phyloP scores from a whole-genome alignment of 2,888 invertebrate genomes.

The Parnassius smintheus region DNA sequence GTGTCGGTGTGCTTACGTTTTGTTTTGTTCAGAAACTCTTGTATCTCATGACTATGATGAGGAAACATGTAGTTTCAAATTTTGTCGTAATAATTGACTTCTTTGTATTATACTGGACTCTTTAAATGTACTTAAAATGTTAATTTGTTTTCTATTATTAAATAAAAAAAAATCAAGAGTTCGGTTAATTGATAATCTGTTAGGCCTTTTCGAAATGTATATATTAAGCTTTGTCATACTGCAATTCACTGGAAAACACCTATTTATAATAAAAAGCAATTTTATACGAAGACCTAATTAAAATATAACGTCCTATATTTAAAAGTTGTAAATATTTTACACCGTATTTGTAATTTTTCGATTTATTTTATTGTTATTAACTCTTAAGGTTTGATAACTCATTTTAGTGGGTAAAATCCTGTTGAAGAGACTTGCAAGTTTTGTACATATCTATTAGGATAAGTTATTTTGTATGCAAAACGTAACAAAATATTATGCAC shows the following conservation, averaged over 20 bases:
- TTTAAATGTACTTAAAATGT: slow-evolving; percentile 11
- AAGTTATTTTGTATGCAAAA: slow-evolving; percentile 42
- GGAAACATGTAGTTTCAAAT: slow-evolving; percentile 39
- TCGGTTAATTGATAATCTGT: background rate
- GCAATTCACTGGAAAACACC: background rate
- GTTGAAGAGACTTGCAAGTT: slow-evolving; percentile 75
- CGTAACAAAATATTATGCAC: slow-evolving; percentile 15
- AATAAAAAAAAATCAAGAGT: background rate
- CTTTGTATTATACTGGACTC: background rate
- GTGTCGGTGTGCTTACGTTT: no score
- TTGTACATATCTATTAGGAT: slow-evolving; percentile 79
- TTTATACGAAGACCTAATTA: slow-evolving; percentile 17
- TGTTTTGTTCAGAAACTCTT: slow-evolving; percentile 35
- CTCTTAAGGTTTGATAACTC: slow-evolving; percentile 69
- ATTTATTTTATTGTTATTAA: slow-evolving; percentile 67
- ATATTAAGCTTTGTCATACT: background rate
- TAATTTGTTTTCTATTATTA: background rate
- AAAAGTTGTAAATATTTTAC: slow-evolving; percentile 78
- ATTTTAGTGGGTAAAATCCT: slow-evolving; percentile 62
- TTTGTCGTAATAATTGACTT: slow-evolving; percentile 6
- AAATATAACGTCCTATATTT: slow-evolving; percentile 48
- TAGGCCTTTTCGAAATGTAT: background rate
- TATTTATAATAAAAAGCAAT: slow-evolving; percentile 4
- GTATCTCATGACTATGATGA: slow-evolving; percentile 39
- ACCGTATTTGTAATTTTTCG: slow-evolving; percentile 70